Evolutionary conservation across 2,113 vertebrate species (phyloP).

Genomic region (Equus quagga): DNA sequence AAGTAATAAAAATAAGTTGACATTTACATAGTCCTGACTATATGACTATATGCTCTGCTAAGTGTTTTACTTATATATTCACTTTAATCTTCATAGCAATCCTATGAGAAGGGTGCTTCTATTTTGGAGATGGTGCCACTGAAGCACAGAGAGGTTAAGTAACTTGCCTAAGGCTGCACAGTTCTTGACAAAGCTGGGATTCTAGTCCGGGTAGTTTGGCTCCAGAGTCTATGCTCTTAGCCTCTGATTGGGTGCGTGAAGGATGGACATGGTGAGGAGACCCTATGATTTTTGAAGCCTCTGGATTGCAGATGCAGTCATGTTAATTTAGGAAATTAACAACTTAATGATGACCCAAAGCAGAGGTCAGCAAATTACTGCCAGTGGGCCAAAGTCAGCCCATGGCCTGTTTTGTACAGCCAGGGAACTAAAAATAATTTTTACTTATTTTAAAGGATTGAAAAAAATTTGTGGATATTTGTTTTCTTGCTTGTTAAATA

Average conservation of each 20-base stretch:
- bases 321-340: not conserved
- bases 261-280: not conserved
- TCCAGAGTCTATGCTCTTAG: not conserved
- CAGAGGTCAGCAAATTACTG: too few relatives aligned
- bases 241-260: not conserved
- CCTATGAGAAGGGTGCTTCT: rapidly evolving
- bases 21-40: rapidly evolving
- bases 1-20: not conserved
- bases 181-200: not conserved
- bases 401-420: rapidly evolving
- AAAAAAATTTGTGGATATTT: not conserved
- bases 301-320: not conserved
- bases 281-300: not conserved
- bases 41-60: rapidly evolving
- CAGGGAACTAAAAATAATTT: not conserved
- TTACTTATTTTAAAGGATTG: not conserved
- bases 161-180: not conserved
- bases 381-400: not conserved
- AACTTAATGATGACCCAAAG: too few relatives aligned
- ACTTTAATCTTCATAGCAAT: rapidly evolving
- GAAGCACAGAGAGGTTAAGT: not conserved
- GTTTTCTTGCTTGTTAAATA: not conserved
- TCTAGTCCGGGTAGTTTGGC: rapidly evolving
- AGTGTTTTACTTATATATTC: rapidly evolving
- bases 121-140: rapidly evolving